These are phyloP conservation scores for Dryococelus australis DNA, from an alignment of 2,888 invertebrate species.

Conservation along the genomic window DNA sequence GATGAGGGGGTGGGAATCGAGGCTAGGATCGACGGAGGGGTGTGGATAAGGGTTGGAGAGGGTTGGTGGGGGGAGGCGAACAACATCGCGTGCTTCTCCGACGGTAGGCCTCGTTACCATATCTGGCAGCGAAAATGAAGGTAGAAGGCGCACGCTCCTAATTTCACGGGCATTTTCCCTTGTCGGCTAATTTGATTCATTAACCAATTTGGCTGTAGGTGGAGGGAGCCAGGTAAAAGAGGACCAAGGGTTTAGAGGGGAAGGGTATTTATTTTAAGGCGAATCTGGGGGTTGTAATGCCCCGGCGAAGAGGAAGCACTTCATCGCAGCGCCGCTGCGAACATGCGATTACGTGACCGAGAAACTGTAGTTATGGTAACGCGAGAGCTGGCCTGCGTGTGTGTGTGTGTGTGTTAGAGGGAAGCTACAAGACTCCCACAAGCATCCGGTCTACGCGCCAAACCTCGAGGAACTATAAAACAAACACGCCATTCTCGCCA, in stretches of 20 bases:
- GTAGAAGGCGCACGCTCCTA: neutral
- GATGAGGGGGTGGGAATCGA: neutral
- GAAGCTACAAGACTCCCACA: no score
- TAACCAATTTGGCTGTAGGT: slow-evolving; percentile 27
- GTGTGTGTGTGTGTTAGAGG: no score
- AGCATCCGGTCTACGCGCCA: no score
- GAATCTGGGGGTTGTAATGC: neutral
- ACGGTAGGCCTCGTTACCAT: neutral
- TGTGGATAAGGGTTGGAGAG: neutral
- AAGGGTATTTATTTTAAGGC: neutral
- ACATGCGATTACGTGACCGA: slow-evolving; percentile 16
- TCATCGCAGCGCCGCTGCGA: neutral
- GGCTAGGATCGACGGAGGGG: neutral
- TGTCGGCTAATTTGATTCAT: slow-evolving; percentile 36
- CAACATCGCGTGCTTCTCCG: neutral
- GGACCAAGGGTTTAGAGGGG: neutral
- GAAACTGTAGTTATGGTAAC: neutral
- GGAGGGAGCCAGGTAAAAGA: neutral
- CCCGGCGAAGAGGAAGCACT: neutral
- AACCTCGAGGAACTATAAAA: neutral
- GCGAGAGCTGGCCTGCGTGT: no score
- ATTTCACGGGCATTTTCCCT: slow-evolving; percentile 19
- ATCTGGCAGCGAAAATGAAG: slow-evolving; percentile 17
- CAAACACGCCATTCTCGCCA: neutral
- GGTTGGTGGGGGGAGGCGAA: neutral